Evolutionary conservation across 2,888 invertebrate genomes (phyloP).

Genomic region (Scrobipalpa costella): DNA sequence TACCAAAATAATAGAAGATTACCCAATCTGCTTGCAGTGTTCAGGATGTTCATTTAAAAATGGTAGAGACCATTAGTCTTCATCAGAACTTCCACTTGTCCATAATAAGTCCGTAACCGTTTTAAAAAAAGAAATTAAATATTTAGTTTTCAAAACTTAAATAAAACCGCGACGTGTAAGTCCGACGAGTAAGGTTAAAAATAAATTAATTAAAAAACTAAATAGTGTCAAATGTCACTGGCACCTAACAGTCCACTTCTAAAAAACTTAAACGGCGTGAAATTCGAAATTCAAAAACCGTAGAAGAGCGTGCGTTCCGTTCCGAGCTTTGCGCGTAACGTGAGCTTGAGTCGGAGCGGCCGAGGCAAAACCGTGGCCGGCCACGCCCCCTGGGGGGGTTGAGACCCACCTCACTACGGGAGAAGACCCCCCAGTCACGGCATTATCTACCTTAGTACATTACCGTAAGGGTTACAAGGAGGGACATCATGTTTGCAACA

Average conservation of each 20-base stretch:
- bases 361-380: constrained; percentile 54
- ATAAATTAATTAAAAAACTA: constrained; percentile 6
- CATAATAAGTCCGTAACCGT: background rate
- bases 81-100: constrained; percentile 15
- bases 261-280: constrained; percentile 31
- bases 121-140: constrained; percentile 4
- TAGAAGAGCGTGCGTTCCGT: constrained; percentile 54
- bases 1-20: constrained; percentile 17
- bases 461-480: background rate
- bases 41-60: background rate
- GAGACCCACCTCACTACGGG: constrained; percentile 21
- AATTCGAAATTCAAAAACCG: constrained; percentile 38
- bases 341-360: constrained; percentile 68
- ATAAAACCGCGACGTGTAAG: background rate
- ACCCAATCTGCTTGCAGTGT: background rate
- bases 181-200: background rate
- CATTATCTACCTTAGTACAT: background rate
- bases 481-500: background rate
- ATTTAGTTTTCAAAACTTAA: background rate
- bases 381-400: constrained; percentile 61
- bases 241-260: constrained; percentile 18
- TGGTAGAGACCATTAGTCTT: background rate
- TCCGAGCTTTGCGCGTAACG: constrained; percentile 63
- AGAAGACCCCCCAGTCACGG: background rate
- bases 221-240: constrained; percentile 12